Conservation (phyloP, 2,888 invertebrate genomes). For the Nesidiocoris tenuis region DNA sequence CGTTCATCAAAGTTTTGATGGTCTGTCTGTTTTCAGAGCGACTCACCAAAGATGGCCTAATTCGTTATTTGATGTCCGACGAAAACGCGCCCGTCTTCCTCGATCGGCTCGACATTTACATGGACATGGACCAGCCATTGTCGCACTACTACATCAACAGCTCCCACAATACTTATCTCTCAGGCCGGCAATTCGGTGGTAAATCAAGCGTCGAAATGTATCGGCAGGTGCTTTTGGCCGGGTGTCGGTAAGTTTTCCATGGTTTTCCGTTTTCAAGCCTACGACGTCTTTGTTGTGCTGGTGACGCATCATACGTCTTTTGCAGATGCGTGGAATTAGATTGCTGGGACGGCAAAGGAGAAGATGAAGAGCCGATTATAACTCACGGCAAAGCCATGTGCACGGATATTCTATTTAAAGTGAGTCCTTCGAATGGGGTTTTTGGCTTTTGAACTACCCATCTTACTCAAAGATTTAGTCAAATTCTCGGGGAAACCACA, state of each 20-base stretch:
- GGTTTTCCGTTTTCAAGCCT: not conserved
- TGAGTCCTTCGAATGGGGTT: conserved; percentile 51
- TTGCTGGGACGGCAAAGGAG: conserved; percentile 98
- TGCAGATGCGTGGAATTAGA: conserved; percentile 93
- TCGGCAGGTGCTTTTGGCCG: conserved; percentile 91
- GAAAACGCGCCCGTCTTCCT: conserved; percentile 99
- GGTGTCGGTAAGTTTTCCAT: conserved; percentile 72
- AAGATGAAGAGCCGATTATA: conserved; percentile 98
- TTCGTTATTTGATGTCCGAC: conserved; percentile 98
- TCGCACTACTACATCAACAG: conserved; percentile 99
- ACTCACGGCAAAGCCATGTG: conserved; percentile 99
- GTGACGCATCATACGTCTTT: no score
- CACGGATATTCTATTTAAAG: conserved; percentile 96
- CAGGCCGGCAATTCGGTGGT: conserved; percentile 95
- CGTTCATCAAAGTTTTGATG: no score
- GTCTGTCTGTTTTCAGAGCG: conserved; percentile 69
- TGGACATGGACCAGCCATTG: conserved; percentile 98
- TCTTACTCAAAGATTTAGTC: no score
- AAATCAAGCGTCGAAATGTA: conserved; percentile 99
- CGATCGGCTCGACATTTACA: conserved; percentile 93
- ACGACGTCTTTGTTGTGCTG: no score
- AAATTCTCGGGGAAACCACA: no score
- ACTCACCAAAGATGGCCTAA: conserved; percentile 91
- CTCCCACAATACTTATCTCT: conserved; percentile 92
- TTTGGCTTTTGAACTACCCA: no score